A percentile compares a stretch with the other conserved stretches of the same genome.
phyloP scores from a whole-genome alignment of 1,140 invertebrate genomes.

The Harlomillsia oculata region DNA sequence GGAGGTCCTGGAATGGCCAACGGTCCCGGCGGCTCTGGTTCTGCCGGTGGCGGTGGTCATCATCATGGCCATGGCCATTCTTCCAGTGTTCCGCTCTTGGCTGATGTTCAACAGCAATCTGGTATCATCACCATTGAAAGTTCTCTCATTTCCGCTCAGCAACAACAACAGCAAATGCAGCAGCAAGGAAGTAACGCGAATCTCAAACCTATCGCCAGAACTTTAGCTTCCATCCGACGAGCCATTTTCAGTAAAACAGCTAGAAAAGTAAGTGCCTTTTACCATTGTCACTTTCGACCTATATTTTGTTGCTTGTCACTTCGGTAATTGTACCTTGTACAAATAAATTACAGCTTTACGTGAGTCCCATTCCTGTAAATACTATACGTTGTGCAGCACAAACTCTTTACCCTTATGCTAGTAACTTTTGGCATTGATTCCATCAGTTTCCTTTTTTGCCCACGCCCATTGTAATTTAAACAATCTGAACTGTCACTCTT shows the following conservation, averaged over 20 bases:
- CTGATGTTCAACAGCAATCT: slow-evolving; percentile 30
- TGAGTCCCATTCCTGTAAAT: too few species aligned
- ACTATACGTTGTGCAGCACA: too few species aligned
- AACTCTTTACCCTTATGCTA: too few species aligned
- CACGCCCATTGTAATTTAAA: too few species aligned
- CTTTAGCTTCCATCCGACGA: slow-evolving; percentile 31
- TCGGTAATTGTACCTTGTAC: too few species aligned
- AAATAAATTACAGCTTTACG: too few species aligned
- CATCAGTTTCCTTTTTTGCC: too few species aligned
- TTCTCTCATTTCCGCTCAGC: slow-evolving; percentile 10
- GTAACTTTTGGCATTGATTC: too few species aligned
- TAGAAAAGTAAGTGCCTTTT: slow-evolving; percentile 30
- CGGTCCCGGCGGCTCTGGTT: slow-evolving; percentile 7
- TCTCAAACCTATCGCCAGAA: slow-evolving; percentile 35
- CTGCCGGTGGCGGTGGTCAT: slow-evolving; percentile 5
- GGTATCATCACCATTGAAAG: slow-evolving; percentile 28
- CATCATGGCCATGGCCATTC: slow-evolving; percentile 11
- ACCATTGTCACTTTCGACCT: neutral
- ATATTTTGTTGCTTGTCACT: too few species aligned
- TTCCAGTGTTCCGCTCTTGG: slow-evolving; percentile 29
- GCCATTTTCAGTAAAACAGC: slow-evolving; percentile 36
- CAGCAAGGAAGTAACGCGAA: slow-evolving; percentile 24
- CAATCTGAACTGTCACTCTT: too few species aligned
- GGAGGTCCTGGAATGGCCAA: slow-evolving; percentile 6
- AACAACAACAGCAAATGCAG: slow-evolving; percentile 11